These are phyloP conservation scores for Myopa tessellatipennis DNA, from an alignment of 2,888 invertebrate species.

Conservation along the genomic window DNA sequence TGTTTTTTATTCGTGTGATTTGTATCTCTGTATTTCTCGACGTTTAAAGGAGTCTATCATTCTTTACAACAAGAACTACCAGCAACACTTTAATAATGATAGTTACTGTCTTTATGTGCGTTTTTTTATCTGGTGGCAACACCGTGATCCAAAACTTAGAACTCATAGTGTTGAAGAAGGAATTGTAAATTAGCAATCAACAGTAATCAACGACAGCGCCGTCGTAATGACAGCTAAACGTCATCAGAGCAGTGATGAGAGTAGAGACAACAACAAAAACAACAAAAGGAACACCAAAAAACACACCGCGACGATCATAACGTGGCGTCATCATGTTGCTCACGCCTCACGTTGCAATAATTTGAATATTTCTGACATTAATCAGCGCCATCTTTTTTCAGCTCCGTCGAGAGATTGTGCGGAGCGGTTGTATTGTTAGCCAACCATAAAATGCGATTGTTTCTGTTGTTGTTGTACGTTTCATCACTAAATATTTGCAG, in stretches of 20 bases:
- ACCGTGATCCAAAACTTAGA: too few relatives aligned
- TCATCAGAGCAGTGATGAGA: background rate
- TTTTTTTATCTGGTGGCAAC: too few relatives aligned
- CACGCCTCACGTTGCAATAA: slow-evolving; percentile 27
- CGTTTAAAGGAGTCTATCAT: too few relatives aligned
- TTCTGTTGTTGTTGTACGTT: too few relatives aligned
- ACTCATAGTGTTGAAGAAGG: too few relatives aligned
- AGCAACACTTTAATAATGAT: too few relatives aligned
- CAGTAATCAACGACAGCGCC: background rate
- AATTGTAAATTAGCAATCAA: slow-evolving; percentile 4
- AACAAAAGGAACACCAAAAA: background rate
- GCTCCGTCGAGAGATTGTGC: background rate
- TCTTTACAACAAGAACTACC: too few relatives aligned
- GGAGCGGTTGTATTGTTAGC: background rate
- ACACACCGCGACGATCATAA: background rate
- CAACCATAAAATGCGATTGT: background rate
- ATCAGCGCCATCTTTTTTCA: slow-evolving; percentile 13
- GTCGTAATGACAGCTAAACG: slow-evolving; percentile 17
- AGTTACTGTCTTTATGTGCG: too few relatives aligned
- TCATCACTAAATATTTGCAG: too few relatives aligned
- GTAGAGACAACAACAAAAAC: background rate
- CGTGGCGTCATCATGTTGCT: background rate
- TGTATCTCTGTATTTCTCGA: too few relatives aligned
- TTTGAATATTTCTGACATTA: slow-evolving; percentile 29
- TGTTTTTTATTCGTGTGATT: too few relatives aligned